Conservation (phyloP, 2,113 vertebrate species). For the Nanorana parkeri region DNA sequence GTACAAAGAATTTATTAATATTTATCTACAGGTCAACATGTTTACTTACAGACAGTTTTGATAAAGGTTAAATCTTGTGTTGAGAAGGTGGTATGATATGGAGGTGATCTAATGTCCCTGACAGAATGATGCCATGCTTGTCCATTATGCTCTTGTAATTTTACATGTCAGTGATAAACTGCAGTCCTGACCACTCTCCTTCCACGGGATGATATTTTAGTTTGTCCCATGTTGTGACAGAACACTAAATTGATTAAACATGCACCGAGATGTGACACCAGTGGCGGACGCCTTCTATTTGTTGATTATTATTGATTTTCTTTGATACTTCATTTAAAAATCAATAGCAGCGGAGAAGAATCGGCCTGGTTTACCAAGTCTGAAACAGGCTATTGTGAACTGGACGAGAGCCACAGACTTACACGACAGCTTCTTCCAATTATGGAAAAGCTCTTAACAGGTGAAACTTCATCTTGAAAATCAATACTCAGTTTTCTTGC, state of each 20-base stretch:
- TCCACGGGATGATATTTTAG: constrained; percentile 81
- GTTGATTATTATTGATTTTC: constrained; percentile 99
- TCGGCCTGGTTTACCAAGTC: constrained; percentile 91
- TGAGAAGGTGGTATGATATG: no score
- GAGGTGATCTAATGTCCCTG: background rate
- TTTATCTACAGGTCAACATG: no score
- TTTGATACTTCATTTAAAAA: constrained; percentile 98
- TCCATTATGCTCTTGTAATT: constrained; percentile 62
- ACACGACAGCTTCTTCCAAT: constrained; percentile 87
- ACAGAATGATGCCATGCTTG: constrained; percentile 47
- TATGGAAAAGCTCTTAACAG: constrained; percentile 97
- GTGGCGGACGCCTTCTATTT: constrained; percentile 86
- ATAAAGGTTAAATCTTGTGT: no score
- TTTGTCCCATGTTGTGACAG: constrained; percentile 83
- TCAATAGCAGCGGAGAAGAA: constrained; percentile 94
- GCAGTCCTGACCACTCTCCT: constrained; percentile 77
- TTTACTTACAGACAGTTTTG: no score
- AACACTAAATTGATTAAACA: constrained; percentile 82
- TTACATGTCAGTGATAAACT: constrained; percentile 74
- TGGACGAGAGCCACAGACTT: constrained; percentile 78
- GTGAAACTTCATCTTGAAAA: constrained; percentile 83
- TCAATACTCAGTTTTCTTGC: constrained; percentile 90
- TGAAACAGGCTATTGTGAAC: constrained; percentile 86
- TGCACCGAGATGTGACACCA: constrained; percentile 80
- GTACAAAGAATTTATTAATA: no score